Conservation (phyloP, 2,888 invertebrate species). For the Pelosia muscerda region DNA sequence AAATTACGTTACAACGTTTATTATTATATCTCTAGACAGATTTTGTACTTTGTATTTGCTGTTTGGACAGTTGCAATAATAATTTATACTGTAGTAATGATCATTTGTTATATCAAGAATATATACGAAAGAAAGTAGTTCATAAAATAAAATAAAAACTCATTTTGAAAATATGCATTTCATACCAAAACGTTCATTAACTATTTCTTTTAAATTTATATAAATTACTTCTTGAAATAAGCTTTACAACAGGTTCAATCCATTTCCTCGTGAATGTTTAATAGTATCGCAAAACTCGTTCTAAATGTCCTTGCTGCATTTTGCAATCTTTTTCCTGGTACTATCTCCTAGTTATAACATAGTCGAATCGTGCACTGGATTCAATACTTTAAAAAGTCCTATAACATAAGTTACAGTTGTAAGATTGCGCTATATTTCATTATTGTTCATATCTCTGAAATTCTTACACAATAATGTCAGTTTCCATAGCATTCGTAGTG, state of each 20-base stretch:
- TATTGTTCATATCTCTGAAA: too few relatives aligned
- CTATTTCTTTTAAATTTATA: neutral
- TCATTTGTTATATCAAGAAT: neutral
- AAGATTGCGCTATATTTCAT: too few relatives aligned
- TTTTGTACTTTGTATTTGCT: neutral
- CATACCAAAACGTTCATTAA: neutral
- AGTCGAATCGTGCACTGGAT: constrained; percentile 33
- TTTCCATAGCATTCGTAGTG: too few relatives aligned
- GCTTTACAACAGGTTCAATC: constrained; percentile 3
- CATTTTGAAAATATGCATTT: neutral
- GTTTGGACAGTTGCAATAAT: neutral
- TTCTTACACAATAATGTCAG: too few relatives aligned
- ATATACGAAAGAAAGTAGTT: neutral
- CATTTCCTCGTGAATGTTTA: constrained; percentile 24
- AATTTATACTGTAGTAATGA: neutral
- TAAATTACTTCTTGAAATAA: constrained; percentile 1
- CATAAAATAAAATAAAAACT: neutral
- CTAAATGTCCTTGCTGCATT: constrained; percentile 41
- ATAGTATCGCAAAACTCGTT: constrained; percentile 31
- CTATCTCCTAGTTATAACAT: constrained; percentile 29
- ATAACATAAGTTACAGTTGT: neutral
- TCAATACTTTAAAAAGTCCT: constrained; percentile 1
- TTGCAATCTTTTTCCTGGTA: constrained; percentile 42
- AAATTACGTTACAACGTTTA: neutral
- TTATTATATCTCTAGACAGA: neutral